Conservation (phyloP, 2,797 vertebrate species). For the Liasis olivaceus region DNA sequence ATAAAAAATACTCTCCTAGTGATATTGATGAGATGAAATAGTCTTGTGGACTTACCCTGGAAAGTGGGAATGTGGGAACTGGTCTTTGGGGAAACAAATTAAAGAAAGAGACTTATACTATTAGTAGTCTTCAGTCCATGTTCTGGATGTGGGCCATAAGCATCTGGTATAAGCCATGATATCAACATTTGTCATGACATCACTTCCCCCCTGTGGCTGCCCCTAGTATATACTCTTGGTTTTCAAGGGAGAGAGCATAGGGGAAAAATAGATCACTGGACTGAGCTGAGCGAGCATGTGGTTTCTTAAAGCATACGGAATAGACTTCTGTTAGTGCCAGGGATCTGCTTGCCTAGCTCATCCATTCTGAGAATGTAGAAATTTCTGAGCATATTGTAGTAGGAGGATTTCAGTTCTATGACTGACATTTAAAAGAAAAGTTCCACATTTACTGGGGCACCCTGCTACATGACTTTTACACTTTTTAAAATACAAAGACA, state of each 20-base stretch:
- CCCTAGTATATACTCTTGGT: background rate
- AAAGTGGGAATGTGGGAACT: background rate
- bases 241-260: background rate
- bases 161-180: background rate
- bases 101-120: background rate
- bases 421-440: rapidly evolving
- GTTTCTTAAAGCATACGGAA: background rate
- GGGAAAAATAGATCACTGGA: background rate
- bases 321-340: background rate
- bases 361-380: background rate
- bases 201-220: background rate
- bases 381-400: constrained; percentile 12
- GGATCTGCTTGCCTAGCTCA: background rate
- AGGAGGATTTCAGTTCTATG: rapidly evolving
- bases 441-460: background rate
- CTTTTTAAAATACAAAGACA: background rate
- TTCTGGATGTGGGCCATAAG: background rate
- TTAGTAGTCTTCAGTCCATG: background rate
- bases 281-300: background rate
- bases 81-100: background rate
- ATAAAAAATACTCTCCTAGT: background rate
- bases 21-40: background rate
- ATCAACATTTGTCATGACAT: background rate
- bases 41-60: background rate
- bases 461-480: background rate